Evolutionary conservation across 2,888 invertebrate genomes (phyloP), one percentile per base, ranked within the genome.

Genomic region (Spodoptera littoralis): DNA sequence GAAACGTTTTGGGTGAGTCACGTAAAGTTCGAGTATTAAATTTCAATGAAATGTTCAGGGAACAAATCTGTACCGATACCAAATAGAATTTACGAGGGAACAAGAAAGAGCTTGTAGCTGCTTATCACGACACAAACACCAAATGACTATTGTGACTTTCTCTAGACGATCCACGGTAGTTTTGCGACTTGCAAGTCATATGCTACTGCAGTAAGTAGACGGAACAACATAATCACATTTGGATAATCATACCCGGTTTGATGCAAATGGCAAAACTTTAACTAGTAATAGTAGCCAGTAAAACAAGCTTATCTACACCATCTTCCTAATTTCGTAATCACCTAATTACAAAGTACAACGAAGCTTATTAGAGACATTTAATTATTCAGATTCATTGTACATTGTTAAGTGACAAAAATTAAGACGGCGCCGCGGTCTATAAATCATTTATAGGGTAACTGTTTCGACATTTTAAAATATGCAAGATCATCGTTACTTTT

Each of bases 361-460:
- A 63, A 56, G 64, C 65, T 65, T 79, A 83, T 82, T 85, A 82
- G 78, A 73, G 76, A 80, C 80, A 82, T 77, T 22, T 87, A 88
- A 90, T 88, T 89, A 87, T 87, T 84, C 82, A 82, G 83, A 88
- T 85, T 85, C 85, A 88, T 89, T 86, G 87, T 87, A 88, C 83
- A 88, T 88, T 90, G 87, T 89, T 83, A 88, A 87, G 84, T 88
- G 88, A 89, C 88, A 89, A 89, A 88, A 89, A 87, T 88, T 86
- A 87, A 87, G 86, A 88, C 83, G 84, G 86, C 85, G 85, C 86
- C 83, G 83, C 79, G 81, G 84, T 84, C 87, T 86, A 91, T 92
- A 88, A 92, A 91, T 92, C 90, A 92, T 92, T 92, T 91, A 92
- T 91, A 90, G 88, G 84, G 82, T 89, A 89, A 90, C 89, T 88